Percentiles rank a stretch among this genome's conserved stretches.
phyloP scores from a whole-genome alignment of 2,113 vertebrate species.

The Anolis sagrei region DNA sequence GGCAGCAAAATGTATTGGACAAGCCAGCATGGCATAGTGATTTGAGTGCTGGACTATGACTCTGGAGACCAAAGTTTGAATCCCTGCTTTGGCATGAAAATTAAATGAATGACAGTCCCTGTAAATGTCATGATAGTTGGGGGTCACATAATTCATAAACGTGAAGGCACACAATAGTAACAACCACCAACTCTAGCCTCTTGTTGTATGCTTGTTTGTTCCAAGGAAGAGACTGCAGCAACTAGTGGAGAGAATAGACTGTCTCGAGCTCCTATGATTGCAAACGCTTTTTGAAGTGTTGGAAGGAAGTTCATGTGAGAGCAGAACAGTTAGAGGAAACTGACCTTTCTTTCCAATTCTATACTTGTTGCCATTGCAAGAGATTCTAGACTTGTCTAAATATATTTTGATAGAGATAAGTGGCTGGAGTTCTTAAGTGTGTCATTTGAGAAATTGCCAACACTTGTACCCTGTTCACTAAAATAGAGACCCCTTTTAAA shows the following conservation, averaged over 20 bases:
- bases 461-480: background rate
- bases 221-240: background rate
- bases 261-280: background rate
- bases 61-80: too few species aligned
- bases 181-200: too few species aligned
- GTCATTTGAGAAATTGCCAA: conserved; percentile 12
- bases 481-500: conserved; percentile 6
- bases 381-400: conserved; percentile 5
- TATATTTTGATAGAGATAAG: conserved; percentile 21
- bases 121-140: too few species aligned
- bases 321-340: background rate
- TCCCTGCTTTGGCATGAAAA: too few species aligned
- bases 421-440: background rate
- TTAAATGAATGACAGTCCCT: too few species aligned
- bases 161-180: too few species aligned
- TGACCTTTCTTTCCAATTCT: background rate
- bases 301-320: background rate
- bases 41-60: too few species aligned
- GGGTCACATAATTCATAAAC: too few species aligned
- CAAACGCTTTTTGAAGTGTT: background rate
- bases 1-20: too few species aligned
- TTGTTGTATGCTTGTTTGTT: background rate
- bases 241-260: background rate
- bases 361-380: background rate
- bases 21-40: too few species aligned